A percentile compares a stretch with the other conserved stretches of the same genome.
Evolutionary conservation across 1,140 invertebrate genomes (phyloP).

Genomic region (Drosophila ironensis): DNA sequence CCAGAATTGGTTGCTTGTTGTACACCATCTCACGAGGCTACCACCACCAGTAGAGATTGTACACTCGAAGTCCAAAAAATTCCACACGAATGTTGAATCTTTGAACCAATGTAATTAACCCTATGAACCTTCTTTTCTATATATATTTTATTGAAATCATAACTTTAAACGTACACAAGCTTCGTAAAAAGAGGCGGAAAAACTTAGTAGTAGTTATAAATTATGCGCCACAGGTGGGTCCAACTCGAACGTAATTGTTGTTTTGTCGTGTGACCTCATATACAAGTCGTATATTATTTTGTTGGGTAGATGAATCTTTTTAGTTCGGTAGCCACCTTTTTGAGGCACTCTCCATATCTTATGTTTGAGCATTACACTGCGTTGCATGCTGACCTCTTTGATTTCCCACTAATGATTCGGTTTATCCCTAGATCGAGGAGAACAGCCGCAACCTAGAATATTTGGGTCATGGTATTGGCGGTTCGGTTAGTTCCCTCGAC

Average conservation of each 20-base stretch:
- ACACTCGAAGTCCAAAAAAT: constrained; percentile 29
- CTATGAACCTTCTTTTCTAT: constrained; percentile 64
- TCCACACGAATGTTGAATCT: constrained; percentile 11
- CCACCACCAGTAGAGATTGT: constrained; percentile 56
- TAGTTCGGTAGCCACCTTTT: constrained; percentile 30
- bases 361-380: constrained; percentile 36
- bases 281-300: constrained; percentile 10
- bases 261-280: constrained; percentile 25
- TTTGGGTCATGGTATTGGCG: constrained; percentile 89
- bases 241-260: constrained; percentile 22
- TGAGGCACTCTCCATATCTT: constrained; percentile 46
- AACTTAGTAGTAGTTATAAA: constrained; percentile 82
- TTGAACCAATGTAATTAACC: constrained; percentile 65
- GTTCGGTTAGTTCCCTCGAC: constrained; percentile 91
- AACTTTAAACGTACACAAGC: constrained; percentile 61
- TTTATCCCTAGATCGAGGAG: constrained; percentile 92
- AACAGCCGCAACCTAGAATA: constrained; percentile 95
- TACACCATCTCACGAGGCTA: constrained; percentile 48
- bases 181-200: constrained; percentile 82
- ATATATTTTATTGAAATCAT: constrained; percentile 66
- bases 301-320: constrained; percentile 34
- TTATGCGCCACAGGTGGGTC: constrained; percentile 82
- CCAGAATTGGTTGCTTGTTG: constrained; percentile 59
- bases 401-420: background rate
- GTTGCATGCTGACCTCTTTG: background rate